Evolutionary conservation across 2,797 vertebrate genomes (phyloP), one percentile per base, ranked within the genome.

Genomic region (Hybognathus amarus): DNA sequence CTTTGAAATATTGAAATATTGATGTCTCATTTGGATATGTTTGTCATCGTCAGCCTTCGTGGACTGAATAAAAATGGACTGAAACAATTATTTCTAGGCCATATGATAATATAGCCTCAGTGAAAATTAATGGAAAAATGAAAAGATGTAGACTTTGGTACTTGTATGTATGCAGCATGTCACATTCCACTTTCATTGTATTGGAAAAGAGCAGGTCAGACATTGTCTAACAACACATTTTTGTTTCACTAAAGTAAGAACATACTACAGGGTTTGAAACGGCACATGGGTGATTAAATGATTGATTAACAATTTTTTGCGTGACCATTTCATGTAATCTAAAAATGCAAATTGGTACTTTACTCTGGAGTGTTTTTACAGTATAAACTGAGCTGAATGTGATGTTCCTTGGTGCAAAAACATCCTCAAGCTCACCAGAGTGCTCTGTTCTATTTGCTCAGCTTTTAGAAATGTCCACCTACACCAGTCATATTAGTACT

Each of bases 251-350:
- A 5, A 50, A 50, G 38, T 24, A 69, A 69, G 13, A 20, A 20
- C 24, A 30, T 27, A 17, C 42, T 47, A 22, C 5, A 50, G 27
- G 4, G 50, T 36, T 22, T 13, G 2, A 11, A 54, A 36, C 8
- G 6, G n/a, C 27, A 24, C n/a, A 33, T 52, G 47, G 2, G 22
- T 52, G 30, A 52, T 45, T 67, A 52, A 50, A 79, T 50, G 3
- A 66, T 6, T 50, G 3, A 67, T 22, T 24, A 38, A 33, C 45
- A 67, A 56, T 33, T 17, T 42, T 80, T n/a, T 17, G 11, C 68
- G 36, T 66, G 36, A 61, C 56, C 79, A 85, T 76, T 82, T 61
- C 89, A 83, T 64, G 50, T 59, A 50, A 74, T 83, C 82, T 80
- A 52, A 45, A 68, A 75, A 42, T 50, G 54, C 2, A 30, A 67